Conservation (phyloP, 2,888 invertebrate species). For the Epistrophe grossulariae region DNA sequence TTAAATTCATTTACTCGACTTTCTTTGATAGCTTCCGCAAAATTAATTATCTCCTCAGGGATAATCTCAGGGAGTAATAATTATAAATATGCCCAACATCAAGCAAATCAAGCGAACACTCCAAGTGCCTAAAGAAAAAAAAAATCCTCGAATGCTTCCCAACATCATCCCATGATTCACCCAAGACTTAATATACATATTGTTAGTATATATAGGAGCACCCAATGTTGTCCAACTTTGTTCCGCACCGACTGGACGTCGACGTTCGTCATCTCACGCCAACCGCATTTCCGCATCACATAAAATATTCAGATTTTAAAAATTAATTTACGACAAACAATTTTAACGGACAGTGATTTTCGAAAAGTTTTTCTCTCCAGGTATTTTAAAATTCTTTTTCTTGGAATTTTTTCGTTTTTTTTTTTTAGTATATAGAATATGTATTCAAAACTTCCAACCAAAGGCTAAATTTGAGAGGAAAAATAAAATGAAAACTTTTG, state of each 20-base stretch:
- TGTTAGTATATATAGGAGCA: background rate
- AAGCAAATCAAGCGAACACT: conserved; percentile 79
- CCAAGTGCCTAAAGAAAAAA: background rate
- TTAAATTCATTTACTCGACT: conserved; percentile 67
- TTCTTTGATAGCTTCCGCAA: conserved; percentile 80
- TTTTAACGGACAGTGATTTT: conserved; percentile 79
- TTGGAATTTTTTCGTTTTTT: conserved; percentile 33
- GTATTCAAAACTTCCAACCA: conserved; percentile 22
- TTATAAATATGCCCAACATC: conserved; percentile 49
- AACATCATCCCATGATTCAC: conserved; percentile 38
- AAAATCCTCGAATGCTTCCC: conserved; percentile 12
- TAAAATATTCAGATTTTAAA: conserved; percentile 74
- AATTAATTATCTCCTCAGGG: conserved; percentile 83
- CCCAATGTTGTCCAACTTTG: conserved; percentile 41
- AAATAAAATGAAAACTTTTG: conserved; percentile 47
- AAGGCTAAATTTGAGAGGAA: conserved; percentile 11
- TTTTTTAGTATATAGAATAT: background rate
- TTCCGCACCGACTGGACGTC: conserved; percentile 30
- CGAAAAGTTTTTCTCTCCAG: conserved; percentile 68
- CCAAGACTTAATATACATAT: background rate
- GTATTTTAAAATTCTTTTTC: conserved; percentile 59
- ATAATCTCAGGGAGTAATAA: conserved; percentile 56
- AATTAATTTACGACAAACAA: conserved; percentile 80
- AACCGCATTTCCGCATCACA: conserved; percentile 64
- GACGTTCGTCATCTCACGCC: conserved; percentile 57